These are phyloP conservation scores for Phyllotreta striolata DNA, from an alignment of 2,888 invertebrate genomes.

Conservation along the genomic window DNA sequence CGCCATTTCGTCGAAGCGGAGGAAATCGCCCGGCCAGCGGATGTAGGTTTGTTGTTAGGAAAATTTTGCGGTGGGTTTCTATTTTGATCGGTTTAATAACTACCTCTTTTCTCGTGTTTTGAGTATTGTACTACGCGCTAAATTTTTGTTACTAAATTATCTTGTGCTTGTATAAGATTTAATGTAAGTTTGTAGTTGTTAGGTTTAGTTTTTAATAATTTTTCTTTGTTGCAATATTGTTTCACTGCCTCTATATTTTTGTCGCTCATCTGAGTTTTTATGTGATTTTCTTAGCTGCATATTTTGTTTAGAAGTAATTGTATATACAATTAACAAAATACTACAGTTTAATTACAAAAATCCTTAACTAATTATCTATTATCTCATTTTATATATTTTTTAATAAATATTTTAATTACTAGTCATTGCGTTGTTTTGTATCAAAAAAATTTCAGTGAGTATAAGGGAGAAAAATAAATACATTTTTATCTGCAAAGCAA, in stretches of 20 bases:
- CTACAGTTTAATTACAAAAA: no score
- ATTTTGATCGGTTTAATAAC: no score
- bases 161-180: not conserved
- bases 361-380: no score
- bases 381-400: no score
- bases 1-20: slow-evolving; percentile 63
- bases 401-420: no score
- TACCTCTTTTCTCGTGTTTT: no score
- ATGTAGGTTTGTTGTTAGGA: slow-evolving; percentile 23
- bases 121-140: not conserved
- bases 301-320: not conserved
- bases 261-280: slow-evolving; percentile 46
- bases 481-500: no score
- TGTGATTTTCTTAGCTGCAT: slow-evolving; percentile 40
- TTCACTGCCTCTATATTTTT: slow-evolving; percentile 45
- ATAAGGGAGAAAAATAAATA: no score
- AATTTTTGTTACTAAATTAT: slow-evolving; percentile 16
- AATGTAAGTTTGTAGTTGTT: slow-evolving; percentile 9
- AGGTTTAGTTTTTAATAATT: slow-evolving; percentile 18
- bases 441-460: no score
- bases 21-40: slow-evolving; percentile 44
- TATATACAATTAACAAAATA: no score
- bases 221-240: slow-evolving; percentile 43
- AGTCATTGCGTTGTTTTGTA: no score
- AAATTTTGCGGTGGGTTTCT: no score